Evolutionary conservation across 2,113 vertebrate species (phyloP), one percentile per base, ranked within the genome.

Genomic region (Sorex fumeus): DNA sequence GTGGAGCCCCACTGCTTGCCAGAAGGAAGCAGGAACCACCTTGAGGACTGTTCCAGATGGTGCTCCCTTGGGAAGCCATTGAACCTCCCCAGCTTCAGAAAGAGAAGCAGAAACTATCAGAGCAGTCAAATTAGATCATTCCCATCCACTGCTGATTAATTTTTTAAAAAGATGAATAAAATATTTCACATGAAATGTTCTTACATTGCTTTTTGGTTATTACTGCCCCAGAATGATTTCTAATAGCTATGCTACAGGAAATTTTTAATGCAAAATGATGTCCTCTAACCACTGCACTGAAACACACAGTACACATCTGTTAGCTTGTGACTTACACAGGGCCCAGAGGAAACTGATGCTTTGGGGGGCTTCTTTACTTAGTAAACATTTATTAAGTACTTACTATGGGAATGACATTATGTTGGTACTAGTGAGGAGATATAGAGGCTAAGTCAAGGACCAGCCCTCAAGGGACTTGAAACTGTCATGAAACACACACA

Each of bases 101-200:
- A 82, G 84, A 78, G 64, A 78, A 66, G 25, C 66, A 85, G 84
- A 28, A 79, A 70, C 74, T 70, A 47, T n/a, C 25, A 69, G 57
- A 71, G 60, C 43, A 53, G 47, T 47, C 84, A 78, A 87, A 86
- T 84, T 80, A 92, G 72, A 30, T 78, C 36, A 91, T 79, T 93
- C 75, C 71, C 74, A 18, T 47, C 90, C 84, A 47, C 23, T 69
- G 84, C 62, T 84, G 94, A 75, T 88, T 93, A 78, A 89, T 90
- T 95, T 92, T 91, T 82, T 47, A 32, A 64, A 71, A 80, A 64
- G 76, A 72, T 77, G 70, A 94, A 85, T 87, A 70, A 95, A 66
- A 75, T 66, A 88, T 90, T 47, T 86, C 45, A 27, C 40, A 18
- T 3, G 34, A 93, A 80, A 2, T 87, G 32, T 70, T 91, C 66